These are phyloP conservation scores for Nemoura dubitans DNA, from an alignment of 2,888 invertebrate genomes.

Conservation along the genomic window DNA sequence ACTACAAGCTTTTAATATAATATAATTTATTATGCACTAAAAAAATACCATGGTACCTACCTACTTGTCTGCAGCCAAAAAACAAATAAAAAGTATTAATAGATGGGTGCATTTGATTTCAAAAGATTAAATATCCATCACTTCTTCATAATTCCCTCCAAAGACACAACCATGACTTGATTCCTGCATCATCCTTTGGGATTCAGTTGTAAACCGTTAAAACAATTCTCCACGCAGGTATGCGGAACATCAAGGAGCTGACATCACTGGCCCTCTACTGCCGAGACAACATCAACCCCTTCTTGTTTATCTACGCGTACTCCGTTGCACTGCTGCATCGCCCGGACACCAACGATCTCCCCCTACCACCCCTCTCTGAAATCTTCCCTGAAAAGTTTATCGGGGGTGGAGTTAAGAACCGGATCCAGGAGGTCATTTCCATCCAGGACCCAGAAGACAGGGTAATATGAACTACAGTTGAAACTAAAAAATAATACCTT, in stretches of 20 bases:
- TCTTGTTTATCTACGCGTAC: conserved; percentile 80
- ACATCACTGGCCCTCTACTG: conserved; percentile 75
- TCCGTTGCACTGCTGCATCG: conserved; percentile 81
- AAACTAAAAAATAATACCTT: not conserved
- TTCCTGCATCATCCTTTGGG: too few relatives aligned
- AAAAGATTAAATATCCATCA: too few relatives aligned
- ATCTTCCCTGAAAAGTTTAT: conserved; percentile 85
- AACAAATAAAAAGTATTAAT: too few relatives aligned
- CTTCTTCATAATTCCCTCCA: too few relatives aligned
- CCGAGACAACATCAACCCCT: conserved; percentile 79
- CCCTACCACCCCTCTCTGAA: conserved; percentile 78
- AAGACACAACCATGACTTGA: too few relatives aligned
- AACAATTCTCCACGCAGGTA: too few relatives aligned
- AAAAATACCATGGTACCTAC: too few relatives aligned
- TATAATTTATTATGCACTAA: too few relatives aligned
- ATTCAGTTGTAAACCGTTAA: too few relatives aligned
- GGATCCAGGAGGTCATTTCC: conserved; percentile 74
- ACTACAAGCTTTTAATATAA: too few relatives aligned
- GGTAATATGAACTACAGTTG: conserved; percentile 26
- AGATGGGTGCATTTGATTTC: too few relatives aligned
- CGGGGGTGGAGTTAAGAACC: conserved; percentile 75
- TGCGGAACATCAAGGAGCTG: conserved; percentile 76
- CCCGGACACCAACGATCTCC: conserved; percentile 73
- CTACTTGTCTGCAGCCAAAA: too few relatives aligned
- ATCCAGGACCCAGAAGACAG: conserved; percentile 59